phyloP scores from a whole-genome alignment of 2,113 vertebrate species.

The Muntiacus reevesi region DNA sequence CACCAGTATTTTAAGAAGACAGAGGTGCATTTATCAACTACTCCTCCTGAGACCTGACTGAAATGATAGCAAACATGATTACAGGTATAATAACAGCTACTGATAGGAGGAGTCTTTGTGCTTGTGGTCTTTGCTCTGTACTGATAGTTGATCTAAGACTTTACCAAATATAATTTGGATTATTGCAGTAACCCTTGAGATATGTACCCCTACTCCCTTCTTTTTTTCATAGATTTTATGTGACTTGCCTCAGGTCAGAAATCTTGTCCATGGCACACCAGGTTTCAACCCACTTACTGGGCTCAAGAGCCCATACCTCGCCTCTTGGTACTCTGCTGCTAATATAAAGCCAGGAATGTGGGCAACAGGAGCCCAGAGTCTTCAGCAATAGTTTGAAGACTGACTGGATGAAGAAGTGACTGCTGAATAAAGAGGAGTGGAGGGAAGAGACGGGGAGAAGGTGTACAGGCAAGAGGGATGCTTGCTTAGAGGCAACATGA shows the following conservation, averaged over 20 bases:
- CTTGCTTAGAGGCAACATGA: not conserved
- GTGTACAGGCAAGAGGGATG: too few species aligned
- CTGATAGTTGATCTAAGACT: too few species aligned
- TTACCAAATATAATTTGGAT: not conserved
- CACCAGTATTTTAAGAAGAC: not conserved
- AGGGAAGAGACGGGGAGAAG: too few species aligned
- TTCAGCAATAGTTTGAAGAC: not conserved
- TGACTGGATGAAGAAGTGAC: not conserved
- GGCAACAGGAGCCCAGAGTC: not conserved
- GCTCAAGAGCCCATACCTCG: not conserved
- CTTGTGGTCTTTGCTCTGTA: too few species aligned
- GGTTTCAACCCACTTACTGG: not conserved
- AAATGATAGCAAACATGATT: not conserved
- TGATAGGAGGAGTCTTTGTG: too few species aligned
- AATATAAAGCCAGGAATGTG: not conserved
- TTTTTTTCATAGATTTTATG: not conserved
- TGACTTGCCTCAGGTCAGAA: not conserved
- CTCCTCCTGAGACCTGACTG: not conserved
- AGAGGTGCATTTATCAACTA: not conserved
- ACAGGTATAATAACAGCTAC: accelerated
- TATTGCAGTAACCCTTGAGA: not conserved
- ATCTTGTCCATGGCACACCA: not conserved
- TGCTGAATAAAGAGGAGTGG: not conserved
- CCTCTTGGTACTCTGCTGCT: not conserved
- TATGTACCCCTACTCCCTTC: not conserved